Evolutionary conservation across 2,113 vertebrate genomes (phyloP).

Genomic region (Macroglossus sobrinus): DNA sequence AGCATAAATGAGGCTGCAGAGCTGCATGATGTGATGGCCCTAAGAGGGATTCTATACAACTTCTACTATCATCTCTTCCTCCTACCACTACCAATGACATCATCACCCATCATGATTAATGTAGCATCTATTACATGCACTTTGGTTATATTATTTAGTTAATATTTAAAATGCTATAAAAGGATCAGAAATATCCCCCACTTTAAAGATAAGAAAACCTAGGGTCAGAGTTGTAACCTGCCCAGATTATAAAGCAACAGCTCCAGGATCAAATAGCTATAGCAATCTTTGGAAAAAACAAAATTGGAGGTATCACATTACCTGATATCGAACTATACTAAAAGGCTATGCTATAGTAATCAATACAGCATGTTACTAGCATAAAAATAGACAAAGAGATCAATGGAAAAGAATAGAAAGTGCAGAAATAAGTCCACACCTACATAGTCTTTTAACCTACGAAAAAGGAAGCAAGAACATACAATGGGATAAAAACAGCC

Average conservation of each 20-base stretch:
- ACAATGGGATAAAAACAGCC: too few species aligned
- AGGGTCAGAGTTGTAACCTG: neutral
- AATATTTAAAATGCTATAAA: conserved; percentile 12
- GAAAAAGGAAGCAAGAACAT: too few species aligned
- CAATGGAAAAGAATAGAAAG: too few species aligned
- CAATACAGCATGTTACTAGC: too few species aligned
- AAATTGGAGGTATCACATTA: too few species aligned
- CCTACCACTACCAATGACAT: neutral
- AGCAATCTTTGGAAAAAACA: too few species aligned
- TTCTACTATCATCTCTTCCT: neutral
- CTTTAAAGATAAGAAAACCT: conserved; percentile 10
- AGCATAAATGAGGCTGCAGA: neutral
- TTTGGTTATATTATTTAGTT: neutral
- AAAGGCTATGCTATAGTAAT: too few species aligned
- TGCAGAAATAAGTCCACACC: too few species aligned
- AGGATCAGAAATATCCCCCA: neutral
- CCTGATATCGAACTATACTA: too few species aligned
- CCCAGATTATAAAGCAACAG: neutral
- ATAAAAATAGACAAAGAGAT: too few species aligned
- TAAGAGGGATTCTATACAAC: neutral
- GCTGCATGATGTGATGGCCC: neutral
- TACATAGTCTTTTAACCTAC: too few species aligned
- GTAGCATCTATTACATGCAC: neutral
- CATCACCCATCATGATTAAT: neutral
- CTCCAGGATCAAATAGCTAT: neutral